A percentile compares a stretch with the other conserved stretches of the same genome.
phyloP scores from a whole-genome alignment of 2,888 invertebrate genomes.

The Gastrophysa polygoni region DNA sequence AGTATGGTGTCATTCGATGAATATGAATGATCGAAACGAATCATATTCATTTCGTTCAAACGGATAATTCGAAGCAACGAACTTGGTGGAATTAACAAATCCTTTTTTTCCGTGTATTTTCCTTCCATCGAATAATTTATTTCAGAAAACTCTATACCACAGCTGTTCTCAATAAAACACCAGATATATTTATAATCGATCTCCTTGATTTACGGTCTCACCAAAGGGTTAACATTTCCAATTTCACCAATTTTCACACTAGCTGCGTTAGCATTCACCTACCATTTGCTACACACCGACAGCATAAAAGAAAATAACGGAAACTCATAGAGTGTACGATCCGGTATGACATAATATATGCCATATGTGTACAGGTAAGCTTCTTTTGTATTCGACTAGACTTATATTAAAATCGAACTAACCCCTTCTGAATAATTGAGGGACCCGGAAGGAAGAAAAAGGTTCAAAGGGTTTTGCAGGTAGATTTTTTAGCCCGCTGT shows the following conservation, averaged over 20 bases:
- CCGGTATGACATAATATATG: slow-evolving; percentile 42
- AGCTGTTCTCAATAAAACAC: neutral
- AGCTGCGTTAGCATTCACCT: neutral
- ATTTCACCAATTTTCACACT: slow-evolving; percentile 1
- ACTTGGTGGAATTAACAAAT: no score
- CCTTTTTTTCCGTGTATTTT: no score
- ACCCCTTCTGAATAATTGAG: slow-evolving; percentile 52
- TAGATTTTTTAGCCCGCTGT: slow-evolving; percentile 54
- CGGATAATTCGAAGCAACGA: no score
- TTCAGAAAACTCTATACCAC: neutral
- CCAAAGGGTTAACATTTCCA: neutral
- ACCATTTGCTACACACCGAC: neutral
- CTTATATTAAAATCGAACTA: slow-evolving; percentile 52
- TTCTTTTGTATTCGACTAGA: slow-evolving; percentile 46
- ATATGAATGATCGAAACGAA: no score
- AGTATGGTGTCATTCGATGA: no score
- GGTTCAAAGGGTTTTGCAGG: slow-evolving; percentile 54
- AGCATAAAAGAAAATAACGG: slow-evolving; percentile 27
- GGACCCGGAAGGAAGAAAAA: slow-evolving; percentile 57
- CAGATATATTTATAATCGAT: neutral
- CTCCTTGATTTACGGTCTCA: neutral
- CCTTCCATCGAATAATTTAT: no score
- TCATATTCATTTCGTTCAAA: no score
- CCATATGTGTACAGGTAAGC: slow-evolving; percentile 57
- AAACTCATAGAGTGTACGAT: slow-evolving; percentile 24